phyloP scores from a whole-genome alignment of 2,797 vertebrate species.

The Notoglanidium macrostoma region DNA sequence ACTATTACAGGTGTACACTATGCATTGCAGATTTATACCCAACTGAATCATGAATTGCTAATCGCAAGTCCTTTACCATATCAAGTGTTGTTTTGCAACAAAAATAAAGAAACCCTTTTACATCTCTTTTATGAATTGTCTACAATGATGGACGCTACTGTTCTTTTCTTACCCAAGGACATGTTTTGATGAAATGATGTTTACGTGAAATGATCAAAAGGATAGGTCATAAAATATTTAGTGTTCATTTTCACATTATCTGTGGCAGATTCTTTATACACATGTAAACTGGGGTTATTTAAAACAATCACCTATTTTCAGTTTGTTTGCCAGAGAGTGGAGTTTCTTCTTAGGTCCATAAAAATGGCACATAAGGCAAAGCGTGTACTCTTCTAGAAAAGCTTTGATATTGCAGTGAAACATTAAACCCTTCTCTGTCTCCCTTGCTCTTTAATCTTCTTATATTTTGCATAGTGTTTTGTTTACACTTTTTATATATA shows the following conservation, averaged over 20 bases:
- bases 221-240: slow-evolving; percentile 3
- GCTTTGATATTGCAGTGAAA: not conserved
- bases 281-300: not conserved
- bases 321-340: not conserved
- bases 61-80: not conserved
- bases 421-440: not conserved
- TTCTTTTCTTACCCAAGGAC: not conserved
- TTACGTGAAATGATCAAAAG: not conserved
- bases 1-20: not conserved
- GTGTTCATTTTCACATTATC: not conserved
- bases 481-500: not conserved
- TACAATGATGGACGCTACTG: not conserved
- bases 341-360: not conserved
- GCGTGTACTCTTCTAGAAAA: not conserved
- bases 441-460: too few species aligned
- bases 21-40: not conserved
- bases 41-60: not conserved
- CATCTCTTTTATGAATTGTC: not conserved
- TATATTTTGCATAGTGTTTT: not conserved
- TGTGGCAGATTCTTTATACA: not conserved
- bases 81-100: not conserved
- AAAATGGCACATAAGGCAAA: not conserved
- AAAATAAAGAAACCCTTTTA: not conserved
- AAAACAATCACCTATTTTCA: not conserved
- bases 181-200: not conserved